Evolutionary conservation across 2,888 invertebrate species (phyloP).

Genomic region (Agelastica alni): DNA sequence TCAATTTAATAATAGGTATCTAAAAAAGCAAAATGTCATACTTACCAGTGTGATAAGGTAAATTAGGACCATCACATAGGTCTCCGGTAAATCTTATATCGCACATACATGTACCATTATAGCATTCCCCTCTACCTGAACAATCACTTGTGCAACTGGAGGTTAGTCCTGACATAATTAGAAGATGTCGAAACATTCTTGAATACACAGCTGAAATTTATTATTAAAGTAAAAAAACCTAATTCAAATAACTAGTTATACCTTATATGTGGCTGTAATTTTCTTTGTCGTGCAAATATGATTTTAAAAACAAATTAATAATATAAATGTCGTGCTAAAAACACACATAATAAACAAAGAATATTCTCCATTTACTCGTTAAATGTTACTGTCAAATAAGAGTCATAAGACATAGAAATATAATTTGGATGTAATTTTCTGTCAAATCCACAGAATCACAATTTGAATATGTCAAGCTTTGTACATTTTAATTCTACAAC

Average conservation of each 20-base stretch:
- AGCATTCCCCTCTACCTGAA: conserved; percentile 89
- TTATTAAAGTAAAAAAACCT: background rate
- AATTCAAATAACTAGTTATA: background rate
- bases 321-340: background rate
- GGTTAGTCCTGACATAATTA: conserved; percentile 54
- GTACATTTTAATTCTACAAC: too few relatives aligned
- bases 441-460: too few relatives aligned
- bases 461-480: too few relatives aligned
- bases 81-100: conserved; percentile 87
- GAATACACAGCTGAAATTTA: conserved; percentile 8
- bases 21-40: too few relatives aligned
- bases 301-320: too few relatives aligned
- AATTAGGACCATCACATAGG: conserved; percentile 80
- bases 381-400: too few relatives aligned
- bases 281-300: too few relatives aligned
- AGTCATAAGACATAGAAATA: too few relatives aligned
- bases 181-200: conserved; percentile 54
- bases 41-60: conserved; percentile 71
- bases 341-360: conserved; percentile 18
- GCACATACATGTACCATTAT: conserved; percentile 89
- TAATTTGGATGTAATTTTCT: too few relatives aligned
- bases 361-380: too few relatives aligned
- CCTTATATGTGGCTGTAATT: conserved; percentile 1
- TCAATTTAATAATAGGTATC: background rate
- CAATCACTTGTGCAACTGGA: conserved; percentile 75